Evolutionary conservation across 2,888 invertebrate genomes (phyloP).

Genomic region (Leptogaster cylindrica): DNA sequence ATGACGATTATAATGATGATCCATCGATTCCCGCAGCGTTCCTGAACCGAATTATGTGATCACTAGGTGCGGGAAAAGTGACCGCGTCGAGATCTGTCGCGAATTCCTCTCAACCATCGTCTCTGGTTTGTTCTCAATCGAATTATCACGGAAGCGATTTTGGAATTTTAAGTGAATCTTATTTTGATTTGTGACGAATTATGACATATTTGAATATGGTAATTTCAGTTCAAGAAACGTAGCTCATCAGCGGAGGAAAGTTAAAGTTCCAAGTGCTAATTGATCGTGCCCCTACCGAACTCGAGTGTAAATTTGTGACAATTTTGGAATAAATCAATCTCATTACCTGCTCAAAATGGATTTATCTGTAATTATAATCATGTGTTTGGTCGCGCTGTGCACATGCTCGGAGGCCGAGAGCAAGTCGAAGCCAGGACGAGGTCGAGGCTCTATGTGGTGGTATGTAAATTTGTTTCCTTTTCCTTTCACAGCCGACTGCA

Average conservation of each 20-base stretch:
- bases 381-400: conserved; percentile 56
- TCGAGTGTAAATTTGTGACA: conserved; percentile 27
- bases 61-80: too few relatives aligned
- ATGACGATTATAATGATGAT: not conserved
- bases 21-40: too few relatives aligned
- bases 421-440: conserved; percentile 71
- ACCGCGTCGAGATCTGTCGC: conserved; percentile 12
- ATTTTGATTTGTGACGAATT: conserved; percentile 26
- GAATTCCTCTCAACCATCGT: conserved; percentile 3
- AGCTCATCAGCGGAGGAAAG: conserved; percentile 36
- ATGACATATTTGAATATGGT: conserved; percentile 49
- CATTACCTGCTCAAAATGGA: conserved; percentile 54
- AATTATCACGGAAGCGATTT: conserved; percentile 40
- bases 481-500: not conserved
- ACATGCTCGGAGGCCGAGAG: conserved; percentile 55
- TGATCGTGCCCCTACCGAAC: conserved; percentile 56
- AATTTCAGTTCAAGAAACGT: conserved; percentile 39
- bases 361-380: conserved; percentile 56
- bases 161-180: conserved; percentile 31
- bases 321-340: conserved; percentile 28
- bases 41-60: not conserved
- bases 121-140: not conserved
- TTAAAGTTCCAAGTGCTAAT: conserved; percentile 54
- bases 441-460: conserved; percentile 93
- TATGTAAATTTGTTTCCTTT: conserved; percentile 63